Base-by-base conservation (phyloP, 2,888 invertebrate genomes). In the Anthophora plumipes region DNA sequence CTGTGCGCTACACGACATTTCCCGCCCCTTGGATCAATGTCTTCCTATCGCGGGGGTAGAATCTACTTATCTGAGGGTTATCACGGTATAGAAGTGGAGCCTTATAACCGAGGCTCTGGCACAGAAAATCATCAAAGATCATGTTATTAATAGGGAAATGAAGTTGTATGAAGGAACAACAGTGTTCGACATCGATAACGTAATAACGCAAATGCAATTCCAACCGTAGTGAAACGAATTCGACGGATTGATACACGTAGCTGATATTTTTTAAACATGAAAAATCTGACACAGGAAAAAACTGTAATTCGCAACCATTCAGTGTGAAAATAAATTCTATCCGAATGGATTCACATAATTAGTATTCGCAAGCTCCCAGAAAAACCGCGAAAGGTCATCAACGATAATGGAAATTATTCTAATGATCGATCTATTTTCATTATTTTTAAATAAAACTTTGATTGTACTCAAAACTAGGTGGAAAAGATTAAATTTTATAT, bases 41-140 rank as follows among this genome's bases (percentile, higher is more conserved):
- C 75, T 71, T 55, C 25, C 37, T 57, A 55, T 41, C 31, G 25
- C 50, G 6, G 31, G 41, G 72, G 14, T 48, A 31, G 63, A 71
- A 76, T 76, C 75, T 63, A 76, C 55, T 76, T 76, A 76, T 63
- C 63, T 14, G 9, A 9, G 25, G 57, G 74, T 69, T 71, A 71
- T 48, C 75, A 48, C 46, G 48, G 20, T 46, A 17, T 31, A 71
- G 48, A 63, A 50, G 20, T 50, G 48, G 55, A 55, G 37, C 20
- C 22, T 57, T 76, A 57, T 76, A 71, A 48, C 63, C 31, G 54
- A 25, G 52, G 22, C 25, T 41, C 6, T 20, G 46, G 22, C 20
- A 46, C 48, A n/a, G 54, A 70, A 71, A 75, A 70, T 50, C 68
- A 50, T 68, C 57, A 68, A 31, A 50, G 71, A 75, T 70, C 43